Conservation (phyloP, 2,113 vertebrate species). For the Cyphotilapia sp. region DNA sequence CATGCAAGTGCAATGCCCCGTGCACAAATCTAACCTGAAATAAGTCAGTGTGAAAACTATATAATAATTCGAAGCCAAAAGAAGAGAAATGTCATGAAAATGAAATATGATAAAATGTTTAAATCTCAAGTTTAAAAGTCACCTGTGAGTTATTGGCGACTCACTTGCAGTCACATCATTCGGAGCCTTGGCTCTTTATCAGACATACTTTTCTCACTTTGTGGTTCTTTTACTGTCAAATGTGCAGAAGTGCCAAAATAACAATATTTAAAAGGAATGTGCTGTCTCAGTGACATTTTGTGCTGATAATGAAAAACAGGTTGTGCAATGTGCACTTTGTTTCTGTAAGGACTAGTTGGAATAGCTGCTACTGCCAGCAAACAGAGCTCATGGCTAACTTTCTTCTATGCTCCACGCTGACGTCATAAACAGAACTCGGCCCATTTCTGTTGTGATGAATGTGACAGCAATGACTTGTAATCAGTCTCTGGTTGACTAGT, state of each 20-base stretch:
- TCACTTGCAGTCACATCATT: background rate
- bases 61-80: background rate
- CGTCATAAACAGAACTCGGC: background rate
- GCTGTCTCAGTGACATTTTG: slow-evolving; percentile 5
- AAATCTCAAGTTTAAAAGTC: background rate
- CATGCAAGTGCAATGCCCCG: background rate
- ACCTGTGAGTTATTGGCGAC: background rate
- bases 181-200: background rate
- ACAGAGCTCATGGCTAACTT: background rate
- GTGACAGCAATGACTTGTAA: background rate
- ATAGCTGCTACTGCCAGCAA: background rate
- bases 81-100: background rate
- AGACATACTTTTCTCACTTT: background rate
- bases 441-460: background rate
- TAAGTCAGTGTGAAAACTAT: background rate
- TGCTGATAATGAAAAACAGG: slow-evolving; percentile 29
- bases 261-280: slow-evolving; percentile 11
- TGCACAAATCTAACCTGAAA: background rate
- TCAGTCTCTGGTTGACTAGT: background rate
- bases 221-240: slow-evolving; percentile 10
- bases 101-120: background rate
- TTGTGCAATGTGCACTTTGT: background rate
- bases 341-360: background rate
- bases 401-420: background rate
- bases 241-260: slow-evolving; percentile 12